Evolutionary conservation across 1,140 invertebrate genomes (phyloP).

Genomic region (Polyergus mexicanus): DNA sequence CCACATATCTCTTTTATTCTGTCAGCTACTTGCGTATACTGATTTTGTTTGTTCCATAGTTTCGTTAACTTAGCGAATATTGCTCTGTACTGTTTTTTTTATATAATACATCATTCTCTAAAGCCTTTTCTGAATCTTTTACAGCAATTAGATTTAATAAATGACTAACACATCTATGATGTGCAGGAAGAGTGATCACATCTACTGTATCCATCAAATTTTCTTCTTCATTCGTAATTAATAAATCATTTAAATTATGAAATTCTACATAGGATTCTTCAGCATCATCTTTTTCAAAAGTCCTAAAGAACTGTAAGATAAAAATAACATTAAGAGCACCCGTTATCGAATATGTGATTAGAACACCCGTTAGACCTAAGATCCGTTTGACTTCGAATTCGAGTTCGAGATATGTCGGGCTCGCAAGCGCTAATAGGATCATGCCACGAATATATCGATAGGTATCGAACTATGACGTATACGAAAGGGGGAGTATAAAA

Average conservation of each 20-base stretch:
- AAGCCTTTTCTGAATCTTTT: constrained; percentile 4
- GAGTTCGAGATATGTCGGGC: too few relatives aligned
- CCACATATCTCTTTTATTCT: neutral
- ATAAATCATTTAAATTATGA: neutral
- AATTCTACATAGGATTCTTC: neutral
- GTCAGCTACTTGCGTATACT: neutral
- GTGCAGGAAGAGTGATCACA: neutral
- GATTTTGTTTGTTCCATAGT: constrained; percentile 16
- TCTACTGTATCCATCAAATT: neutral
- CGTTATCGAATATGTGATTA: too few relatives aligned
- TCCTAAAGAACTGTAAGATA: too few relatives aligned
- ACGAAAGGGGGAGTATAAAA: too few relatives aligned
- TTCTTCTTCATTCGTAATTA: neutral
- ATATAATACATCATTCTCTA: neutral
- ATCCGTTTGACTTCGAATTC: too few relatives aligned
- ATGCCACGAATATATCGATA: too few relatives aligned
- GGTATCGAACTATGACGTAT: too few relatives aligned
- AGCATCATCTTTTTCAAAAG: neutral
- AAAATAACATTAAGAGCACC: too few relatives aligned
- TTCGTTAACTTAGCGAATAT: neutral
- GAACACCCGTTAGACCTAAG: too few relatives aligned
- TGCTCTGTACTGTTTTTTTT: constrained; percentile 1
- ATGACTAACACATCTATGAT: constrained; percentile 9
- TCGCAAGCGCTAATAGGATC: too few relatives aligned
- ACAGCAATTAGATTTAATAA: neutral